Evolutionary conservation across 1,140 invertebrate genomes (phyloP).

Genomic region (Hetaerina americana): DNA sequence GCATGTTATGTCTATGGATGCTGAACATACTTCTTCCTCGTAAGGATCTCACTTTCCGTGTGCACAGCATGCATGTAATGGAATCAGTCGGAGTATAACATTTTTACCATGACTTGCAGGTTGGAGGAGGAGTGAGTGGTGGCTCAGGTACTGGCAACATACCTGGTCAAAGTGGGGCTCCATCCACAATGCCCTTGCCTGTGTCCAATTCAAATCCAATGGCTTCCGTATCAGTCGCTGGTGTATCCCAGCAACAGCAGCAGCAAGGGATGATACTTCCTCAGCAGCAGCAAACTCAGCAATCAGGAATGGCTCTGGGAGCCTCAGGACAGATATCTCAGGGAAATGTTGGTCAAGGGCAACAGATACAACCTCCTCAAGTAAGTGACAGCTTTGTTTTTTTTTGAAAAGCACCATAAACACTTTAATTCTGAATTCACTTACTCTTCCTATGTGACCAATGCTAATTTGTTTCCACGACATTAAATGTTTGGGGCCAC

Average conservation of each 20-base stretch:
- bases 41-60: too few relatives aligned
- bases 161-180: neutral
- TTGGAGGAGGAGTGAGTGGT: neutral
- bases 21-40: too few relatives aligned
- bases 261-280: conserved; percentile 5
- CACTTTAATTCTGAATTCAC: too few relatives aligned
- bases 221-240: neutral
- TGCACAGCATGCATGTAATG: too few relatives aligned
- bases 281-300: neutral
- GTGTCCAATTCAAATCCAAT: neutral
- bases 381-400: too few relatives aligned
- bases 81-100: too few relatives aligned
- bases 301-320: neutral
- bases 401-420: too few relatives aligned
- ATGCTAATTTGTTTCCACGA: too few relatives aligned
- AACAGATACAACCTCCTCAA: neutral
- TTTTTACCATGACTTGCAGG: neutral
- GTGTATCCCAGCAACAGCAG: conserved; percentile 12
- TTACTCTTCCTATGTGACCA: too few relatives aligned
- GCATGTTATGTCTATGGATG: too few relatives aligned
- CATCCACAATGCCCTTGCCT: neutral
- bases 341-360: neutral
- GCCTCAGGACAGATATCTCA: neutral
- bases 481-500: too few relatives aligned
- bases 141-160: neutral